Evolutionary conservation across 2,113 vertebrate species (phyloP), one percentile per base, ranked within the genome.

Genomic region (Chaetura pelagica): DNA sequence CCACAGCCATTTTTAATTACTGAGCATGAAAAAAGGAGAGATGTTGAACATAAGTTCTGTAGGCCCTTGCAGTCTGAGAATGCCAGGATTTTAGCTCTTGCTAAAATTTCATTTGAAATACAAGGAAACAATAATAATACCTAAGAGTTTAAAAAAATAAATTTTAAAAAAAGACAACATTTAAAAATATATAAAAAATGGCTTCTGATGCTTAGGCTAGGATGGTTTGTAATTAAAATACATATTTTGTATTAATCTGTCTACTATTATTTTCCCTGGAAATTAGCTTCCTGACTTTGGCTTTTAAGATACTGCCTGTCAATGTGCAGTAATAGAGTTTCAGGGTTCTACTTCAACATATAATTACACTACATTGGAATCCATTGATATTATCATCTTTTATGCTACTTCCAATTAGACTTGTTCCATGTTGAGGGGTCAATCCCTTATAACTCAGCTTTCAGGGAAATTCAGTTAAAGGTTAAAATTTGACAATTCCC

Each of bases 1-100:
- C 97, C 94, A 97, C 79, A 98, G 98, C 98, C 95, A 98, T 98
- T 98, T 98, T 98, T 98, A 98, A 98, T 98, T 98, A 98, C 97
- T 96, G 92, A 97, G 97, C 89, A 96, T 82, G 85, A 96, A 97
- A 97, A 97, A 97, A 89, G 61, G 62, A 90, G 83, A 93, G 84
- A 96, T 95, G 89, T 94, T 85, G 96, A 98, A 96, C 96, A 84
- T 97, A 98, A 97, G 96, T 98, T 97, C 97, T 95, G 87, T 59
- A 94, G 92, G 93, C 73, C 80, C 74, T 89, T 75, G 82, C 67
- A 94, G 76, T 96, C 67, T 95, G 76, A 90, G 30, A 95, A 81
- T 38, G 81, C 34, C 83, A 90, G 46, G 16, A 91, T 95, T 96
- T 95, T 92, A 96, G 90, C 59, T 95, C 23, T 58, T 93, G 44